Conservation (phyloP, 2,797 vertebrate species). For the Phylloscopus collybita region DNA sequence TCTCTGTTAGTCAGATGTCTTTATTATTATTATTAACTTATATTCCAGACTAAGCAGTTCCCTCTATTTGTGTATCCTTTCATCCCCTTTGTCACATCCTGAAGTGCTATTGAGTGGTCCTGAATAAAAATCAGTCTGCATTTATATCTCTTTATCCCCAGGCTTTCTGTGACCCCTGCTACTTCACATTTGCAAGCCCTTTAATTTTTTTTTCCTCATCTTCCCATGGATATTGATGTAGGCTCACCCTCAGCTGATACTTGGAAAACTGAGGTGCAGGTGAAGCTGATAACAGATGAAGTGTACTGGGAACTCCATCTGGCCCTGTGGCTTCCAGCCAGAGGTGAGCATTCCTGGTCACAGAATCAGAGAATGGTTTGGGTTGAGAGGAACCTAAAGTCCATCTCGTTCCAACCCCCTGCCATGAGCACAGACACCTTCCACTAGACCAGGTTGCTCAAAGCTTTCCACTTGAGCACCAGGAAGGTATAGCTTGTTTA, state of each 20-base stretch:
- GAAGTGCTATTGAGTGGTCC: background rate
- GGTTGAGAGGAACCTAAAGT: background rate
- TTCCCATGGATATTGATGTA: background rate
- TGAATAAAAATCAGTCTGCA: background rate
- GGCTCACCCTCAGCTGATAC: background rate
- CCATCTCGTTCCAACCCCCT: accelerated
- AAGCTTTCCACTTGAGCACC: background rate
- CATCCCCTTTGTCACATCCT: background rate
- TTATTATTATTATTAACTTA: conserved; percentile 41
- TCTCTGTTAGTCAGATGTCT: conserved; percentile 31
- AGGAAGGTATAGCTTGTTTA: background rate
- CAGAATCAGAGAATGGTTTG: background rate
- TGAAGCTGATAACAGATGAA: background rate
- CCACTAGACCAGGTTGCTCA: background rate
- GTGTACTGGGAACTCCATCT: background rate
- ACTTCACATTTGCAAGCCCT: background rate
- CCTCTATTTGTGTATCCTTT: background rate
- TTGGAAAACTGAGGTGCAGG: background rate
- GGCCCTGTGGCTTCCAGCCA: background rate
- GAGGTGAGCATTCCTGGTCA: background rate
- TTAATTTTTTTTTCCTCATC: background rate
- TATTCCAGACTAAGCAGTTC: conserved; percentile 6
- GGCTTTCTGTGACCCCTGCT: background rate
- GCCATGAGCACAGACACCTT: background rate
- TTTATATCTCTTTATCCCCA: background rate